Evolutionary conservation across 2,113 vertebrate genomes (phyloP).

Genomic region (Leptocoma aspasia): DNA sequence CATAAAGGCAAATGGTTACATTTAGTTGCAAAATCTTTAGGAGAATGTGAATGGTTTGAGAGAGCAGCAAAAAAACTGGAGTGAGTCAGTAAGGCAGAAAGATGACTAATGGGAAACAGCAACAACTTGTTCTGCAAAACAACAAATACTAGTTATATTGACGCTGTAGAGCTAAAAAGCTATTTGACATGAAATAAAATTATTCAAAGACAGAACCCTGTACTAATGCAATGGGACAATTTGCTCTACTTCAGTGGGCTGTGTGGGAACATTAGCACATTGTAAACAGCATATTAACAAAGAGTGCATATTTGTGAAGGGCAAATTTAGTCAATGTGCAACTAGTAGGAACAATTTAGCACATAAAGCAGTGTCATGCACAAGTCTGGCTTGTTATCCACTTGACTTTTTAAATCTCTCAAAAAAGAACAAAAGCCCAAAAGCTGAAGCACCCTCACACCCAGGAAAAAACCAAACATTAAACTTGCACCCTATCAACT

Average conservation of each 20-base stretch:
- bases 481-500: not conserved
- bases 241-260: conserved; percentile 3
- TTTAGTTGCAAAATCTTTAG: conserved; percentile 17
- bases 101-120: conserved; percentile 52
- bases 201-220: conserved; percentile 33
- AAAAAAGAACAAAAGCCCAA: not conserved
- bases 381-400: not conserved
- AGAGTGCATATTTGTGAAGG: not conserved
- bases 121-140: conserved; percentile 62
- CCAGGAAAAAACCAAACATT: not conserved
- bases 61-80: not conserved
- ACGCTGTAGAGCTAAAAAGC: conserved; percentile 25
- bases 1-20: not conserved
- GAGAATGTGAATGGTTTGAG: not conserved
- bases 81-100: conserved; percentile 51
- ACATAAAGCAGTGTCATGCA: not conserved
- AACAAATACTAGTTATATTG: conserved; percentile 43
- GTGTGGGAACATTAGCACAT: not conserved
- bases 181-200: conserved; percentile 58
- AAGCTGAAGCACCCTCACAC: not conserved
- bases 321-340: conserved; percentile 14
- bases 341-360: not conserved
- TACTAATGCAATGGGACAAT: conserved; percentile 46
- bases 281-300: conserved; percentile 8
- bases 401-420: not conserved